Conservation (phyloP, 2,113 vertebrate genomes). For the Daubentonia madagascariensis region DNA sequence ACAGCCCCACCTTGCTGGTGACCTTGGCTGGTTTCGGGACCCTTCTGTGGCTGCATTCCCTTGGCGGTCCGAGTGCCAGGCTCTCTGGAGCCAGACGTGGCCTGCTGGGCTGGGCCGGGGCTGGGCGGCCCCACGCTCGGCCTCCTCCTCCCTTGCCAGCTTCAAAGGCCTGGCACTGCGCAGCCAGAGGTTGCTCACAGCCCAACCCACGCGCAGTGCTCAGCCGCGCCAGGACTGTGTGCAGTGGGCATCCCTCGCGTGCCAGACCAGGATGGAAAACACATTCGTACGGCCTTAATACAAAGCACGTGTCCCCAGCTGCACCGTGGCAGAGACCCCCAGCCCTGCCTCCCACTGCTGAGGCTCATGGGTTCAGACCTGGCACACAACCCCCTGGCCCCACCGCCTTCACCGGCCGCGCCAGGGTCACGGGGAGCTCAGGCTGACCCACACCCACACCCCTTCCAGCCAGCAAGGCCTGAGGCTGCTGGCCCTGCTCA, state of each 20-base stretch:
- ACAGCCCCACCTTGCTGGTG: accelerated
- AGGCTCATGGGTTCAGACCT: accelerated
- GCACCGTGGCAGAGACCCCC: neutral
- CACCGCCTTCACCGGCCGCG: neutral
- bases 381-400: neutral
- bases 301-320: neutral
- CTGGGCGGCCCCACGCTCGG: accelerated
- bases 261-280: neutral
- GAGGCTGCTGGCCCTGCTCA: neutral
- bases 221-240: neutral
- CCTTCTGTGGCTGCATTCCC: accelerated
- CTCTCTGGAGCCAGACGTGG: neutral
- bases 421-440: neutral
- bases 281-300: neutral
- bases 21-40: neutral
- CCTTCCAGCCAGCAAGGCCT: neutral
- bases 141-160: neutral
- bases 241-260: accelerated
- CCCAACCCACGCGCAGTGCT: neutral
- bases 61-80: accelerated
- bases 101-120: neutral
- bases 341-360: too few relatives aligned
- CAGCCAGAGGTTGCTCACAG: neutral
- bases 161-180: neutral
- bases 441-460: neutral